phyloP scores from a whole-genome alignment of 2,888 invertebrate genomes.

The Tachina grossa region DNA sequence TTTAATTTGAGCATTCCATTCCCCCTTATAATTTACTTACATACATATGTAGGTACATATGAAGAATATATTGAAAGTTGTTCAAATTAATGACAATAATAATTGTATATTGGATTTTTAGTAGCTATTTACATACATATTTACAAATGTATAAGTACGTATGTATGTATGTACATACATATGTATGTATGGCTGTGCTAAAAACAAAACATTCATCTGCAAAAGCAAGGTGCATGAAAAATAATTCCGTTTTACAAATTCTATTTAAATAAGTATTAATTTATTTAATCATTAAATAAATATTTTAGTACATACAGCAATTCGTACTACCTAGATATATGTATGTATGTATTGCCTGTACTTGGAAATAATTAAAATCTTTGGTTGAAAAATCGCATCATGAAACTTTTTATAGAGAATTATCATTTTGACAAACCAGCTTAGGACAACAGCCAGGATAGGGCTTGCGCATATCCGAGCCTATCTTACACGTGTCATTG shows the following conservation, averaged over 20 bases:
- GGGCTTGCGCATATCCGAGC: conserved; percentile 77
- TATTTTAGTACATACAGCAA: background rate
- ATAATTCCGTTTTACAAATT: background rate
- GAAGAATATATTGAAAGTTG: too few species aligned
- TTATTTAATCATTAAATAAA: conserved; percentile 12
- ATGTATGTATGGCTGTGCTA: background rate
- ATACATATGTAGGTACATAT: too few species aligned
- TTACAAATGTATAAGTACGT: background rate
- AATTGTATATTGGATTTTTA: too few species aligned
- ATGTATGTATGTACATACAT: background rate
- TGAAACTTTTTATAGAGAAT: conserved; percentile 74
- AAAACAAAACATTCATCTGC: background rate
- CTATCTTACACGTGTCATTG: conserved; percentile 76
- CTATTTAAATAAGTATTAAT: background rate
- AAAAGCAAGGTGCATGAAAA: background rate
- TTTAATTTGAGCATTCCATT: too few species aligned
- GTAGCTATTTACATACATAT: too few species aligned
- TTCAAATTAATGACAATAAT: too few species aligned
- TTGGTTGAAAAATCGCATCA: background rate
- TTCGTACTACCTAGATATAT: too few species aligned
- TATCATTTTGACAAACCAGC: conserved; percentile 76
- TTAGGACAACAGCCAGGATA: conserved; percentile 78
- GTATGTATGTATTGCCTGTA: too few species aligned
- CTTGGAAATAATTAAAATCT: conserved; percentile 2
- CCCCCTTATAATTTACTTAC: too few species aligned